These are phyloP conservation scores for Carettochelys insculpta DNA, from an alignment of 2,113 vertebrate species.

Conservation along the genomic window DNA sequence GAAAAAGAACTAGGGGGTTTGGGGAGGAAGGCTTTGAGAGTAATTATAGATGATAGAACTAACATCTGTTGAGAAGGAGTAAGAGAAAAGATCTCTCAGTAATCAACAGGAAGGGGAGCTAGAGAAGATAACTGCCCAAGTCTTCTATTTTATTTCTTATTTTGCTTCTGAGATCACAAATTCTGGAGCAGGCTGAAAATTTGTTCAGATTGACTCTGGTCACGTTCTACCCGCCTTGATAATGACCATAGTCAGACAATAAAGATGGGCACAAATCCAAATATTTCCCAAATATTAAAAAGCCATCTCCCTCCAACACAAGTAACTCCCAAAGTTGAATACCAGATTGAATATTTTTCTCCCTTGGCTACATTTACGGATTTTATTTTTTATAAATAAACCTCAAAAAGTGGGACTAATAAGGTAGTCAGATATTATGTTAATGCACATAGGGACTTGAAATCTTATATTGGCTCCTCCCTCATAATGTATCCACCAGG, in stretches of 20 bases:
- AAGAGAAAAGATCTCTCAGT: background rate
- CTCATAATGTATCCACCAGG: background rate
- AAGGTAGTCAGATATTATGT: background rate
- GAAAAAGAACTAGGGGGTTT: background rate
- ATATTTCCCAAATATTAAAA: background rate
- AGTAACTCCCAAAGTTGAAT: background rate
- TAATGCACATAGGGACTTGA: background rate
- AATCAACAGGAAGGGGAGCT: background rate
- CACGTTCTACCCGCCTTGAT: background rate
- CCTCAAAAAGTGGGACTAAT: background rate
- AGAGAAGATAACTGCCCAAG: too few species aligned
- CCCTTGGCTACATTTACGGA: background rate
- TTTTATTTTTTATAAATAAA: background rate
- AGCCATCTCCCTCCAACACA: background rate
- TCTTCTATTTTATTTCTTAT: background rate
- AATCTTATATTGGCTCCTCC: background rate
- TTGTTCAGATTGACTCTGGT: background rate
- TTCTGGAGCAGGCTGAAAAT: background rate
- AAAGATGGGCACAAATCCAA: background rate
- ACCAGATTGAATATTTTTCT: background rate
- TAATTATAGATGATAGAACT: background rate
- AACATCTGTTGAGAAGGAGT: background rate
- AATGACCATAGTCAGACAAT: background rate
- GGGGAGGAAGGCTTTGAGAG: too few species aligned
- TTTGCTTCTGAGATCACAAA: background rate